These are phyloP conservation scores for Archips xylosteana DNA, from an alignment of 2,888 invertebrate species.

Conservation along the genomic window DNA sequence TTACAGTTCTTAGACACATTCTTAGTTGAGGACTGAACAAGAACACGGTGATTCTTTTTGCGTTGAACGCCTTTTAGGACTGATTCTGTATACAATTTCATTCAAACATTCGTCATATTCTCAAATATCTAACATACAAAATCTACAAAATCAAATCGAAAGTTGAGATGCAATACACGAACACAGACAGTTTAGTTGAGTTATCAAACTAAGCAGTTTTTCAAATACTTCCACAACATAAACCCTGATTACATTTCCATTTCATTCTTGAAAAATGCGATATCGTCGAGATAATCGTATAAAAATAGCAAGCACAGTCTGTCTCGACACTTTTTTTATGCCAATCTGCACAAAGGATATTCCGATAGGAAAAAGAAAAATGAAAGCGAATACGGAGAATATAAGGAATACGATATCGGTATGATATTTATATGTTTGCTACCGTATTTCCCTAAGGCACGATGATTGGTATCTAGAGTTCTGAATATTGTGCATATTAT, in stretches of 20 bases:
- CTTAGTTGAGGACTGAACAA: too few species aligned
- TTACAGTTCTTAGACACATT: too few species aligned
- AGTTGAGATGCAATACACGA: neutral
- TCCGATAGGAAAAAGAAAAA: slow-evolving; percentile 7
- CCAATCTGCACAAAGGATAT: neutral
- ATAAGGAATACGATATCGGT: slow-evolving; percentile 4
- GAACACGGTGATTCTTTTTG: too few species aligned
- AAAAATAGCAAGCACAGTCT: neutral
- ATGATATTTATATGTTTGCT: slow-evolving; percentile 16
- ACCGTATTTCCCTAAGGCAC: slow-evolving; percentile 3
- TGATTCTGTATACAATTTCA: too few species aligned
- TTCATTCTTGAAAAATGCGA: neutral
- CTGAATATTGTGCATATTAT: neutral
- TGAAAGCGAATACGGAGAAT: neutral
- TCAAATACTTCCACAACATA: neutral
- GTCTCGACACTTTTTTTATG: neutral
- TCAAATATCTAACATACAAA: neutral
- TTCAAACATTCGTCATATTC: too few species aligned
- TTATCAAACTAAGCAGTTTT: neutral
- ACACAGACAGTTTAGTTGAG: neutral
- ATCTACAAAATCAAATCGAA: neutral
- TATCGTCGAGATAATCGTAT: neutral
- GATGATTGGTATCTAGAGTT: neutral
- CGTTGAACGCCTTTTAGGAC: too few species aligned
- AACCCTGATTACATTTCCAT: slow-evolving; percentile 4